Evolutionary conservation across 2,888 invertebrate genomes (phyloP), one percentile per base, ranked within the genome.

Genomic region (Nemurella pictetii): DNA sequence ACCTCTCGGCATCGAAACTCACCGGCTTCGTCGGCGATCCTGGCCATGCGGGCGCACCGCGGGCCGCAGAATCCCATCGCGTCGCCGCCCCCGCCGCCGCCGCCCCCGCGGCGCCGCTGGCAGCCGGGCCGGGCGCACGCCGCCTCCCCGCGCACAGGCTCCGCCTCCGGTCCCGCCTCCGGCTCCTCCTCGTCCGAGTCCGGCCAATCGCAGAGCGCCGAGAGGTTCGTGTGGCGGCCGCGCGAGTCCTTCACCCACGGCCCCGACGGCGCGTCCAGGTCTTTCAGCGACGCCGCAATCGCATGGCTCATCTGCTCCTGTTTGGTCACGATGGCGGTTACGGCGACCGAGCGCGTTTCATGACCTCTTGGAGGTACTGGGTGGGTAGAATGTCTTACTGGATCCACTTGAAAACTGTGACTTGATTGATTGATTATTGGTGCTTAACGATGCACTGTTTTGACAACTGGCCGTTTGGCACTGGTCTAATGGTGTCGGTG

Each of bases 141-240:
- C 30, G 75, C 75, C 3, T 20, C 26, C 74, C 74, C 74, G 15
- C 75, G 75, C 20, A 26, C 75, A 4, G 55, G 5, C 5, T 27
- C 78, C 78, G 29, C 29, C 72, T n/a, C 75, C 28, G 4, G 20
- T 0, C n/a, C 26, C 7, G 72, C 85, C 32, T 87, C 80, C 5
- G 35, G 20, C 85, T 92, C 92, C 85, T 92, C 92, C 29, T 91
- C 91, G 87, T 93, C 93, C 87, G 92, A 92, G 87, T 93, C 93
- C 0, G 93, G 93, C 94, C 94, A 94, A 88, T 94, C 93, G 86
- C 92, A 91, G 32, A 92, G 89, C 25, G 92, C 92, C 83, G 90
- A 89, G 26, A 92, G 89, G 87, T 92, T 92, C 75, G 91, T 91
- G 87, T 92, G 92, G 20, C 91, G 89, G 35, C 92, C 92, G 27